phyloP scores from a whole-genome alignment of 2,888 invertebrate species.

The Tetragonula carbonaria region DNA sequence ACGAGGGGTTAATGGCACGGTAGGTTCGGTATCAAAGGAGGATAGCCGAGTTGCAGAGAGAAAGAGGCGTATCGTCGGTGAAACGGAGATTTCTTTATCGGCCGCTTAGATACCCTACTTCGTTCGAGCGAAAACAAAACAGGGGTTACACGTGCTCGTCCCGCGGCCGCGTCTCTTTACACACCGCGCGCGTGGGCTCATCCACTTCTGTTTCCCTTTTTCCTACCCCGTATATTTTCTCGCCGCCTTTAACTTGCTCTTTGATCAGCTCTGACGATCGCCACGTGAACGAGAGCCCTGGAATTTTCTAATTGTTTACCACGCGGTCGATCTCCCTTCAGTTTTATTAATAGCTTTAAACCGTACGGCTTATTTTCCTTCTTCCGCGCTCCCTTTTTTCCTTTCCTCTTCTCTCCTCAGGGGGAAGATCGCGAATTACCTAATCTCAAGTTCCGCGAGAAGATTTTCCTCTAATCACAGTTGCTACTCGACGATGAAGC shows the following conservation, averaged over 20 bases:
- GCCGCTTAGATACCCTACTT: conserved; percentile 74
- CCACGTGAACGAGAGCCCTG: conserved; percentile 4
- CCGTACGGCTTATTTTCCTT: too few relatives aligned
- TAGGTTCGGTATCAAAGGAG: conserved; percentile 46
- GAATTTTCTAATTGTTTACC: conserved; percentile 28
- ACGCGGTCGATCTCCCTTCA: not conserved
- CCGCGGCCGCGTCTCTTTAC: conserved; percentile 26
- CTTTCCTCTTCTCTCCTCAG: too few relatives aligned
- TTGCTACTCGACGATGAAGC: too few relatives aligned
- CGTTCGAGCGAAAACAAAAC: conserved; percentile 65
- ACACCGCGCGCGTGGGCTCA: conserved; percentile 25
- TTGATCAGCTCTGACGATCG: conserved; percentile 25
- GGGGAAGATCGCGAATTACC: too few relatives aligned
- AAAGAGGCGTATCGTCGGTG: conserved; percentile 55
- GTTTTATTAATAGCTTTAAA: conserved; percentile 15
- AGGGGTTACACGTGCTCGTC: conserved; percentile 59
- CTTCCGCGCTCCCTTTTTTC: not conserved
- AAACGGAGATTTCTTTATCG: conserved; percentile 71
- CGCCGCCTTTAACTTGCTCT: conserved; percentile 16
- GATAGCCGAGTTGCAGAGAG: conserved; percentile 35
- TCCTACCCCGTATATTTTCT: conserved; percentile 2
- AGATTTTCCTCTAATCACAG: too few relatives aligned
- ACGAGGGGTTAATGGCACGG: conserved; percentile 62
- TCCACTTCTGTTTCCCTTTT: conserved; percentile 2
- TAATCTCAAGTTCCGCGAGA: too few relatives aligned